Evolutionary conservation across 1,140 invertebrate genomes (phyloP), one percentile per base, ranked within the genome.

Genomic region (Campodea augens): DNA sequence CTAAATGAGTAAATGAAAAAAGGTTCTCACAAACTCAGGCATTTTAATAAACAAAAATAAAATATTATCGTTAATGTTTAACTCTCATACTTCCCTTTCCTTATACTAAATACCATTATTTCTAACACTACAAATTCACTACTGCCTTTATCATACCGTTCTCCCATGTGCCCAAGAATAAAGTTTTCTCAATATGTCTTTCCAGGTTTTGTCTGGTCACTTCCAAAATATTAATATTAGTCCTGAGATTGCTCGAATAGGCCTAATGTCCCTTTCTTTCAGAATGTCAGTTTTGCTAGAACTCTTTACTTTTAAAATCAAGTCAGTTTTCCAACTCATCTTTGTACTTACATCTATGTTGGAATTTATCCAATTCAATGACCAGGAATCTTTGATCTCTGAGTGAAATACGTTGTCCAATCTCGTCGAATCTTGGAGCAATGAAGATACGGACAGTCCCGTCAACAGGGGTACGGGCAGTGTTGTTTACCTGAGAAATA

Each of bases 381-480:
- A 82, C 80, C 22, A 82, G 59, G 2, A 65, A 54, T 20, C 75
- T 67, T 56, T 84, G 77, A 21, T 79, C 72, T 0, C 70, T 62
- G 54, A 79, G 72, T 12, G 60, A 45, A 56, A 80, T 70, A 2
- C 65, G 67, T 5, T 71, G 60, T 1, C 75, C 76, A 18, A 70
- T 62, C 54, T 84, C 81, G 50, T 84, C 78, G 13, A 62, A 54
- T 44, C 69, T 74, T 0, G 82, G 80, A 0, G 72, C 78, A 44
- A 84, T 59, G 64, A 81, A 87, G 49, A 86, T 77, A n/a, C 81
- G 69, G 3, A 77, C 72, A 0, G 78, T 84, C 32, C 77, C 80
- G 43, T 66, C 69, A 43, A 63, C 52, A n/a, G 60, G 52, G 5
- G 60, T 52, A 0, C 64, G 70, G 0, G 63, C 63, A 20, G 66